Percentiles rank a stretch among this genome's conserved stretches.
Evolutionary conservation across 2,113 vertebrate genomes (phyloP).

Genomic region (Albula glossodonta): DNA sequence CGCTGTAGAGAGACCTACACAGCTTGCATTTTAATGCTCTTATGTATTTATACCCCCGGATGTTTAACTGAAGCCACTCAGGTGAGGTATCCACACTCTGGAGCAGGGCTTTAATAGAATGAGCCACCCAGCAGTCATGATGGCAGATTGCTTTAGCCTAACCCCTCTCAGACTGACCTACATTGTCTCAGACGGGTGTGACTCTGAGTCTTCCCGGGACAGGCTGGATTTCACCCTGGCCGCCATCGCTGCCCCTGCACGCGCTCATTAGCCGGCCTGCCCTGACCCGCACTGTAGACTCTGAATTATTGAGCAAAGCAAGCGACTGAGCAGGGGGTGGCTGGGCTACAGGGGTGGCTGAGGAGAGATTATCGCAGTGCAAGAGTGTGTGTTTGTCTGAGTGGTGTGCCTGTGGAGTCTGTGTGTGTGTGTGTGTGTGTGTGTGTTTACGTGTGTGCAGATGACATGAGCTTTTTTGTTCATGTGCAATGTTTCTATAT

Average conservation of each 20-base stretch:
- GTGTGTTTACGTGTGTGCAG: neutral
- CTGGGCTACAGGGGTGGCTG: no score
- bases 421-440: neutral
- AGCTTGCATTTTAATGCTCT: no score
- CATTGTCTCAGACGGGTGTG: neutral
- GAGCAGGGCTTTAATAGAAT: no score
- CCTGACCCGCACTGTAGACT: conserved; percentile 19
- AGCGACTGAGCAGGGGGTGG: conserved; percentile 2
- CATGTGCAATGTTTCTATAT: no score
- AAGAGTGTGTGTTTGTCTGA: neutral
- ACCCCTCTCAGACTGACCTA: neutral
- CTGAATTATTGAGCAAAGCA: conserved; percentile 62
- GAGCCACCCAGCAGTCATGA: no score
- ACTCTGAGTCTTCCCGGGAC: neutral
- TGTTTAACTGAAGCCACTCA: no score
- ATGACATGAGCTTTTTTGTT: no score
- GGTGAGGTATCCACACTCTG: no score
- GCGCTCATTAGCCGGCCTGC: conserved; percentile 18
- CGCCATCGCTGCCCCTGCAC: neutral
- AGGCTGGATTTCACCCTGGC: conserved; percentile 15
- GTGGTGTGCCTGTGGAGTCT: neutral
- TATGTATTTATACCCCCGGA: no score
- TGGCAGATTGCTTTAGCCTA: neutral
- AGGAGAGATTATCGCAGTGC: no score
- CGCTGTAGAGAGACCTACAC: no score